A percentile compares a stretch with the other conserved stretches of the same genome.
Conservation (phyloP, 2,888 invertebrate genomes). For the Drosophila yooni region DNA sequence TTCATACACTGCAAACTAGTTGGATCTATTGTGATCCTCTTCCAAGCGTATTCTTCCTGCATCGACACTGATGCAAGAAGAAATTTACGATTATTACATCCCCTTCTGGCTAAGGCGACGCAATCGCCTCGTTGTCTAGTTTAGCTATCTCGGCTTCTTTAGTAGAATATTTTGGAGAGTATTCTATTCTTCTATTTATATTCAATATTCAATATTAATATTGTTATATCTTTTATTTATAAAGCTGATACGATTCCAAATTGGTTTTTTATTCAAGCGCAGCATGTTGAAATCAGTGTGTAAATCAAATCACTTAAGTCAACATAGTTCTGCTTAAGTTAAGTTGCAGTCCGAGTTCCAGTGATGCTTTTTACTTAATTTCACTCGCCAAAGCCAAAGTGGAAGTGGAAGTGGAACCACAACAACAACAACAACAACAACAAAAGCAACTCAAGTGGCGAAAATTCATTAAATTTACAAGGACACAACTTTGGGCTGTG, state of each 20-base stretch:
- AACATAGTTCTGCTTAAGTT: not conserved
- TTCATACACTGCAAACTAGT: not conserved
- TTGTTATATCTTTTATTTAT: not conserved
- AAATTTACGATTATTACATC: not conserved
- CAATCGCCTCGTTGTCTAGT: not conserved
- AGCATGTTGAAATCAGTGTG: not conserved
- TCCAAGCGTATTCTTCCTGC: too few relatives aligned
- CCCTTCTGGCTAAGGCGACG: not conserved
- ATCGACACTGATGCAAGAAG: not conserved
- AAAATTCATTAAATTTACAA: slow-evolving; percentile 80
- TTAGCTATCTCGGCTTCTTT: not conserved
- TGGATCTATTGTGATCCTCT: not conserved
- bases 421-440: slow-evolving; percentile 4
- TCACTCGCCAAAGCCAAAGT: not conserved
- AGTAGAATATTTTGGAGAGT: not conserved
- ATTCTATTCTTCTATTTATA: not conserved
- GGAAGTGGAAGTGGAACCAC: slow-evolving; percentile 3
- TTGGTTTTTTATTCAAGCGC: not conserved
- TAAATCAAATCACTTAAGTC: slow-evolving; percentile 4
- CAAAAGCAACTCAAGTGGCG: slow-evolving; percentile 54
- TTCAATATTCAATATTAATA: not conserved
- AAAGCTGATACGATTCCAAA: not conserved
- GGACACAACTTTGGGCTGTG: slow-evolving; percentile 72
- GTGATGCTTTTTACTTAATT: slow-evolving; percentile 18
- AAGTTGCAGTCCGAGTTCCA: slow-evolving; percentile 9